Evolutionary conservation across 2,888 invertebrate species (phyloP), one percentile per base, ranked within the genome.

Genomic region (Sinohyriopsis cumingii): DNA sequence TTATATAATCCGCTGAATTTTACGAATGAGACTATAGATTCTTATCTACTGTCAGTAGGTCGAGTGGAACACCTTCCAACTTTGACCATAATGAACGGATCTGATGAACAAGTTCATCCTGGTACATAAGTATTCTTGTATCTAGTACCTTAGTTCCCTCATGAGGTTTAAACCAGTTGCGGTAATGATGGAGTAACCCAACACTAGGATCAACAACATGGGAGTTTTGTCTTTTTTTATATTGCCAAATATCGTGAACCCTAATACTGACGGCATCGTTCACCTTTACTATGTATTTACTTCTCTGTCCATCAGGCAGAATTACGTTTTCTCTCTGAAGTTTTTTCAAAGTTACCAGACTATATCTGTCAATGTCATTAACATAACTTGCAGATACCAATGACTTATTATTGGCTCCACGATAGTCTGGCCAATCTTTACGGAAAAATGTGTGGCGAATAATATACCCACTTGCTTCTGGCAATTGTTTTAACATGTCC

Each of bases 101-200:
- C 33, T 33, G 33, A 33, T 33, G 9, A 33, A 33, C 33, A 33
- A 33, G 33, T 33, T 33, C 0, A 9, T 9, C 33, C 33, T 33
- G 33, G 33, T 33, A 33, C 33, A 9, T 7, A 33, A 33, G 33
- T 9, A 33, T 33, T 33, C 33, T 33, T 9, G 33, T 33, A 33
- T 33, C 33, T 33, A 33, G 33, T 33, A 33, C 33, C 9, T 9
- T 33, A 24, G 7, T 20, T 22, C 25, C 20, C 7, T 79, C 80
- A 4, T 56, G 56, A 0, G 79, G 77, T 28, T 76, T 75, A 59
- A 77, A 72, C 82, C 82, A 84, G 68, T 72, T 73, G 45, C 86
- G 71, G 70, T 85, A 86, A 63, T 86, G 86, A 62, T 85, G 84
- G 53, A 85, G 72, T 19, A 82, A 62, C 1, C 75, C 84, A 6